Base-by-base conservation (phyloP, 2,113 vertebrate species). In the Cyprinodon brontotheroides region DNA sequence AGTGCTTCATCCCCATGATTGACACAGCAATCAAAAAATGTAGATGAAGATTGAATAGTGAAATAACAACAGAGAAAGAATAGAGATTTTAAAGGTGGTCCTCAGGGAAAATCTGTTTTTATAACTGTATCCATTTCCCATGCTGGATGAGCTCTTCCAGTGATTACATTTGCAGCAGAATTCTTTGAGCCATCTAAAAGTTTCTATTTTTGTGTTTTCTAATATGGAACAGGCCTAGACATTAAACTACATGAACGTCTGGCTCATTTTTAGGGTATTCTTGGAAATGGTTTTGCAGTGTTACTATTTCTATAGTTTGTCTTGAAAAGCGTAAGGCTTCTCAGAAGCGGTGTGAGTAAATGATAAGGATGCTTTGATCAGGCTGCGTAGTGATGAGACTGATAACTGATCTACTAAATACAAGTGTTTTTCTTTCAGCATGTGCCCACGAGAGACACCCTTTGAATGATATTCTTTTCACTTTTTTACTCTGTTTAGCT, bases 281-380 rank as follows among this genome's bases (percentile, higher is more conserved):
- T 77, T 53, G 20, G 29, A 69, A 68, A 68, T 47, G 40, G 41
- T 61, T 78, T n/a, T 40, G n/a, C 50, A 9, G 38, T 64, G 20
- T 13, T 60, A 48, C 68, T 41, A 71, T 15, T 63, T 60, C 77
- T 64, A 75, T 57, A 66, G 10, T 38, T 38, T 4, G 50, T 64
- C 45, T 71, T 45, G n/a, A 59, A 36, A 29, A 60, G 38, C 61
- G 37, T 17, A 13, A 36, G 22, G 17, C 50, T 71, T 61, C 15
- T 9, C 12, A 17, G 13, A 74, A 57, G 14, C 3, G n/a, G 50
- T 5, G 17, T 57, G 50, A 57, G 50, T 57, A 9, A 57, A 20
- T 57, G 50, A 57, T n/a, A 57, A 57, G 50, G 17, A 9, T 14
- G 50, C 50, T 85, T 82, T 81, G 53, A 79, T 73, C 40, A 62